A percentile compares a stretch with the other conserved stretches of the same genome.
These are phyloP conservation scores for Pyrocoelia pectoralis DNA, from an alignment of 2,888 invertebrate species.

Conservation along the genomic window DNA sequence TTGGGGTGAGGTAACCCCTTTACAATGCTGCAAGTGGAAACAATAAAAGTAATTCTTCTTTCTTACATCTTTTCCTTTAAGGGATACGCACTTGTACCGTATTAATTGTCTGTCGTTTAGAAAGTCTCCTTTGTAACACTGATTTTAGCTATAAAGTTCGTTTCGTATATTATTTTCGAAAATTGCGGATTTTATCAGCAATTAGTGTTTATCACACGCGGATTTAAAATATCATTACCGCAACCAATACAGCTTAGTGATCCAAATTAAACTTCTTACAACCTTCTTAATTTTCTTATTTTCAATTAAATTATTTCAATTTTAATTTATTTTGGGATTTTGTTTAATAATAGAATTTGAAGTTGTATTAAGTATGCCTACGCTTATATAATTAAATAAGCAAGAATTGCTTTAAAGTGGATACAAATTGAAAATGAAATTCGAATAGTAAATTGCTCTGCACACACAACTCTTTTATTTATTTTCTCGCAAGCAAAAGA, in stretches of 20 bases:
- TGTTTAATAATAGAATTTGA: neutral
- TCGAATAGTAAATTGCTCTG: neutral
- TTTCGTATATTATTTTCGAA: too few species aligned
- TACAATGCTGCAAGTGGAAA: conserved; percentile 54
- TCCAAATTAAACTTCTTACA: conserved; percentile 10
- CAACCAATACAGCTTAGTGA: neutral
- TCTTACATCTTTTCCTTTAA: conserved; percentile 41
- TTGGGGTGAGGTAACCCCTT: conserved; percentile 51
- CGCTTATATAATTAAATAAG: conserved; percentile 1
- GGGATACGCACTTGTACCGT: conserved; percentile 41
- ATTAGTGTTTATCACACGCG: too few species aligned
- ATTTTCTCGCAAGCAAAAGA: neutral
- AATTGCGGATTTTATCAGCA: too few species aligned
- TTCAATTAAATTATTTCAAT: conserved; percentile 10
- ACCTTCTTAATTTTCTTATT: conserved; percentile 8
- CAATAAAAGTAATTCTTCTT: conserved; percentile 57
- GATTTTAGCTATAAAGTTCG: conserved; percentile 30
- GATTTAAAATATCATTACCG: too few species aligned
- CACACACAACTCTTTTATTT: neutral
- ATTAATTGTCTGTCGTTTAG: conserved; percentile 49
- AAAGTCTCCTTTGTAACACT: conserved; percentile 51
- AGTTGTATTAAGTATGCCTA: conserved; percentile 1
- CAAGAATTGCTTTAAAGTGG: conserved; percentile 1
- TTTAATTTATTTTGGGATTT: conserved; percentile 1
- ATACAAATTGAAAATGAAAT: neutral